phyloP scores from a whole-genome alignment of 2,113 vertebrate species.

The Tonatia bakeri region DNA sequence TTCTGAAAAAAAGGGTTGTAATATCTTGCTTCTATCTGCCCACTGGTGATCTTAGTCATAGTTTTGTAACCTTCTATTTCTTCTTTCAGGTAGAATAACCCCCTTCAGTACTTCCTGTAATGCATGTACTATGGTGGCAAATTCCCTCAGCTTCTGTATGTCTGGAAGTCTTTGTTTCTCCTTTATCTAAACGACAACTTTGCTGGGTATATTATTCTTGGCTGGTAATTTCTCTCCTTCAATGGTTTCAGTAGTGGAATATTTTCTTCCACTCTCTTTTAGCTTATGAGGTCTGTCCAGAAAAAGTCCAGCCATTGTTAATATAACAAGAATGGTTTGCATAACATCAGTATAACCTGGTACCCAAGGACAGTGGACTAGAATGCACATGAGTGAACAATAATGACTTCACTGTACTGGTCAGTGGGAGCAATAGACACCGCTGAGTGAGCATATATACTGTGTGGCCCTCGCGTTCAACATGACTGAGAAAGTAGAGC shows the following conservation, averaged over 20 bases:
- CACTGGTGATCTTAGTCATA: neutral
- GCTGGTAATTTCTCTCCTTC: neutral
- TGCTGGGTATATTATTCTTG: neutral
- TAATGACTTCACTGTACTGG: too few species aligned
- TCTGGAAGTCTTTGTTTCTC: neutral
- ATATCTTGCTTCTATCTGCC: neutral
- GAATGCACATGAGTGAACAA: too few species aligned
- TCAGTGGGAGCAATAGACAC: too few species aligned
- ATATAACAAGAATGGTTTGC: too few species aligned
- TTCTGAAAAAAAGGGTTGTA: neutral
- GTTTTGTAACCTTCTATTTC: neutral
- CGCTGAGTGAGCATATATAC: too few species aligned
- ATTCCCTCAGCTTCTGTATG: neutral
- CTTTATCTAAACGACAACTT: neutral
- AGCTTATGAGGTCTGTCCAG: neutral
- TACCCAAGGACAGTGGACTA: too few species aligned
- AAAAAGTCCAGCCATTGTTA: too few species aligned
- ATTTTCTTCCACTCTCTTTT: neutral
- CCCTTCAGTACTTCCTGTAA: neutral
- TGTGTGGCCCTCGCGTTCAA: too few species aligned
- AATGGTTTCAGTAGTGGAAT: neutral
- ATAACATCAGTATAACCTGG: too few species aligned
- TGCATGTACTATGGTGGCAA: neutral
- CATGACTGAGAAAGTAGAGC: too few species aligned
- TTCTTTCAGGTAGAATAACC: neutral